Percentiles rank a stretch among this genome's conserved stretches.
Conservation (phyloP, 2,797 vertebrate species). For the Diceros bicornis region DNA sequence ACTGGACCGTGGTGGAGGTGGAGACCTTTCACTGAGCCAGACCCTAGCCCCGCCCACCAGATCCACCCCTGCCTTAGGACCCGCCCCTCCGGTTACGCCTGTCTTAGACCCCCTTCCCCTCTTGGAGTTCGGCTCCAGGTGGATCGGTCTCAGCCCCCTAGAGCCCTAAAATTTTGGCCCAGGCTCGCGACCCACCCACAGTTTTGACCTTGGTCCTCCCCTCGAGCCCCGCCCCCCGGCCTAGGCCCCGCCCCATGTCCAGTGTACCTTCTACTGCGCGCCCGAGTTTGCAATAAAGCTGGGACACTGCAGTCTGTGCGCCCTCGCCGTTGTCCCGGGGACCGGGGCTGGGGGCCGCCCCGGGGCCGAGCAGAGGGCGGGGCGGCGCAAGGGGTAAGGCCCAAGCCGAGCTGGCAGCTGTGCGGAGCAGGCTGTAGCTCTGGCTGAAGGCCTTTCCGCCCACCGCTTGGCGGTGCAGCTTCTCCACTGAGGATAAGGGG, state of each 20-base stretch:
- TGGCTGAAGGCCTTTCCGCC: background rate
- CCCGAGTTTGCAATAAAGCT: conserved; percentile 76
- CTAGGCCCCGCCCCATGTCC: background rate
- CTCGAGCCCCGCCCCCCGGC: background rate
- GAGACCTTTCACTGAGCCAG: conserved; percentile 94
- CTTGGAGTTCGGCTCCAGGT: background rate
- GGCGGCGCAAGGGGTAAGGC: background rate
- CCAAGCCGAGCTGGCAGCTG: background rate
- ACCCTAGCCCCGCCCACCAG: background rate
- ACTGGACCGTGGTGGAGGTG: conserved; percentile 96
- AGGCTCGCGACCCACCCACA: background rate
- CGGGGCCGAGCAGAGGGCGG: background rate
- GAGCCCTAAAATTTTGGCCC: background rate
- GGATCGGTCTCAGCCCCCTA: background rate
- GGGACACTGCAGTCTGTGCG: background rate
- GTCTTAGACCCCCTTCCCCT: background rate
- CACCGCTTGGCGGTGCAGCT: background rate
- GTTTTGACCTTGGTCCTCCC: background rate
- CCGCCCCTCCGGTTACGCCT: background rate
- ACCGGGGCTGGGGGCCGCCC: background rate
- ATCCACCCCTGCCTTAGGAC: background rate
- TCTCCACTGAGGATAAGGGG: background rate
- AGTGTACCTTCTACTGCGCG: background rate
- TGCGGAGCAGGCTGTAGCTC: background rate
- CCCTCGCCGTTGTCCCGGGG: background rate